Evolutionary conservation across 2,888 invertebrate species (phyloP).

Genomic region (Lymantria monacha): DNA sequence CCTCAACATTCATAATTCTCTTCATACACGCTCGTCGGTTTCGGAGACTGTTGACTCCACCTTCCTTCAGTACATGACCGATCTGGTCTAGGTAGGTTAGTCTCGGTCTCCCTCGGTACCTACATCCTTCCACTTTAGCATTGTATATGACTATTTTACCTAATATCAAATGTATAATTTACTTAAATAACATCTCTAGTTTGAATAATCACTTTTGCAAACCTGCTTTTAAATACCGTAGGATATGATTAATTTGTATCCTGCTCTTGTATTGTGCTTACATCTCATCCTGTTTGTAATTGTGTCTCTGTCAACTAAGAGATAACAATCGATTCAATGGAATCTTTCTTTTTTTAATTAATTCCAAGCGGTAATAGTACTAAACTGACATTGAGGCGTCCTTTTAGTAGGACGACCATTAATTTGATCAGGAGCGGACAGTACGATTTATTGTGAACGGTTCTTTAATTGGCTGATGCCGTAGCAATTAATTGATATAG

Average conservation of each 20-base stretch:
- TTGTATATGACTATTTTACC: too few relatives aligned
- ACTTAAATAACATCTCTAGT: too few relatives aligned
- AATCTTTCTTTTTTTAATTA: slow-evolving; percentile 23
- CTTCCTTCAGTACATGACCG: too few relatives aligned
- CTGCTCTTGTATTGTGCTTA: slow-evolving; percentile 5
- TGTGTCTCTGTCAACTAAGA: slow-evolving; percentile 10
- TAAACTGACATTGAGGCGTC: slow-evolving; percentile 21
- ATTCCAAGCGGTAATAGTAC: slow-evolving; percentile 23
- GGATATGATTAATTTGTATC: slow-evolving; percentile 3
- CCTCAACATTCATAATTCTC: too few relatives aligned
- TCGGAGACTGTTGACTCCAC: too few relatives aligned
- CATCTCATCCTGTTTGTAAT: slow-evolving; percentile 22
- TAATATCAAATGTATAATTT: neutral
- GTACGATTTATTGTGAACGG: neutral
- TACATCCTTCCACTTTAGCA: too few relatives aligned
- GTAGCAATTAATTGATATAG: neutral
- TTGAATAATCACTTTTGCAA: too few relatives aligned
- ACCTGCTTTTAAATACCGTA: neutral
- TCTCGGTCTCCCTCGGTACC: too few relatives aligned
- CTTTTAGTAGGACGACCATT: slow-evolving; percentile 14
- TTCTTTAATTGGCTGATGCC: neutral
- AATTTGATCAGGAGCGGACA: slow-evolving; percentile 2
- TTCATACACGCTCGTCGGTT: too few relatives aligned
- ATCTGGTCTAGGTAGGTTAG: too few relatives aligned
- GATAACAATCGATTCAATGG: slow-evolving; percentile 22